A percentile compares a stretch with the other conserved stretches of the same genome.
phyloP scores from a whole-genome alignment of 2,888 invertebrate genomes.

The Achlya flavicornis region DNA sequence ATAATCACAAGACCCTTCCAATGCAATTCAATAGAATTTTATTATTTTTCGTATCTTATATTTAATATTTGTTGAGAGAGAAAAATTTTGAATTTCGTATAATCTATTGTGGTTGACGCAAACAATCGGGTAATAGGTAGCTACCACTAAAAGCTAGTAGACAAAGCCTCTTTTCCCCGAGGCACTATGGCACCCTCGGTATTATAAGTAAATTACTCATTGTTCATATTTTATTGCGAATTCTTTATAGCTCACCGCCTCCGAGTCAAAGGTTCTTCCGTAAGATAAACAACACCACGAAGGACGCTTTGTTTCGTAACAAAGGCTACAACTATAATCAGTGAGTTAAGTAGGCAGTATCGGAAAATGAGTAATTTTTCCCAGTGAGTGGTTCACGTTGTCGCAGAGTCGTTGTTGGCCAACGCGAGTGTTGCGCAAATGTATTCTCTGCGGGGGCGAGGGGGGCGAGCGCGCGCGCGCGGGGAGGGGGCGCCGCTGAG shows the following conservation, averaged over 20 bases:
- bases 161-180: constrained; percentile 46
- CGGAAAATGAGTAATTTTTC: constrained; percentile 78
- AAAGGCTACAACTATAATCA: constrained; percentile 38
- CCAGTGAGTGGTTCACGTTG: constrained; percentile 67
- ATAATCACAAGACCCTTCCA: too few relatives aligned
- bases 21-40: too few relatives aligned
- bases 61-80: not conserved
- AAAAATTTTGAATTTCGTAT: not conserved
- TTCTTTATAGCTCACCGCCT: constrained; percentile 46
- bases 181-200: constrained; percentile 56
- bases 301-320: constrained; percentile 54
- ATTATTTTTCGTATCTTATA: not conserved
- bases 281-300: constrained; percentile 33
- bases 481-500: constrained; percentile 69
- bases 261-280: constrained; percentile 33
- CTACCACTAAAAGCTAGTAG: constrained; percentile 28
- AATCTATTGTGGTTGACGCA: constrained; percentile 19
- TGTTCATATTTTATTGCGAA: constrained; percentile 60
- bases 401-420: constrained; percentile 79
- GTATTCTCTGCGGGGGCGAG: constrained; percentile 78
- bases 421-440: constrained; percentile 82
- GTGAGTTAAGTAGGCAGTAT: constrained; percentile 37
- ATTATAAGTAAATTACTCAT: constrained; percentile 61
- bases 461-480: constrained; percentile 32
- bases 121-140: constrained; percentile 48